Percentiles rank a stretch among this genome's conserved stretches.
Conservation (phyloP, 2,888 invertebrate species). For the Drosophila fulvimacula region DNA sequence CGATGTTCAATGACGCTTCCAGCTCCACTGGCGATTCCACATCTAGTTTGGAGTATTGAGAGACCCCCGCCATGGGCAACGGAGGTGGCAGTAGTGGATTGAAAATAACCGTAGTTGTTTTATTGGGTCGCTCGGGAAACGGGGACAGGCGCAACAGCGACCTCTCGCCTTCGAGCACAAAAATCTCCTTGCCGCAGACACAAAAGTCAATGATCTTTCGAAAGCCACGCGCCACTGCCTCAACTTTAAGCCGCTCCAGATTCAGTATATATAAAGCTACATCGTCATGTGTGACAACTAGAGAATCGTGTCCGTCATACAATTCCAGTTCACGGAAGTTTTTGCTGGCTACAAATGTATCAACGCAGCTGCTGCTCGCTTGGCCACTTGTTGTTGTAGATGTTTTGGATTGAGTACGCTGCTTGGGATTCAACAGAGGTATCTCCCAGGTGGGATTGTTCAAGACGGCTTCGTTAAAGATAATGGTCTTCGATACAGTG, state of each 20-base stretch:
- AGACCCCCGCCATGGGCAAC: slow-evolving; percentile 72
- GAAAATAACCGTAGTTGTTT: slow-evolving; percentile 84
- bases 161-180: slow-evolving; percentile 92
- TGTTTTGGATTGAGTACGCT: slow-evolving; percentile 22
- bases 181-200: slow-evolving; percentile 88
- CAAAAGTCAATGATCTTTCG: slow-evolving; percentile 85
- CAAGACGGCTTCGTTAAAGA: slow-evolving; percentile 90
- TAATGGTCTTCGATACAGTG: slow-evolving; percentile 92
- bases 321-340: slow-evolving; percentile 88
- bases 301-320: slow-evolving; percentile 87
- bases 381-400: neutral
- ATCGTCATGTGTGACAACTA: slow-evolving; percentile 91
- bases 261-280: slow-evolving; percentile 91
- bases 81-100: slow-evolving; percentile 84
- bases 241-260: slow-evolving; percentile 88
- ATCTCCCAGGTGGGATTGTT: slow-evolving; percentile 88
- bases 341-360: slow-evolving; percentile 58
- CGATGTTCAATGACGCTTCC: slow-evolving; percentile 85
- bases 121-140: slow-evolving; percentile 88
- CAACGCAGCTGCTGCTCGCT: slow-evolving; percentile 19
- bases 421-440: slow-evolving; percentile 89
- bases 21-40: slow-evolving; percentile 82
- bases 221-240: slow-evolving; percentile 88
- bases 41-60: slow-evolving; percentile 66
- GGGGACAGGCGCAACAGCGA: slow-evolving; percentile 91